Percentiles rank a stretch among this genome's conserved stretches.
Evolutionary conservation across 1,140 invertebrate species (phyloP).

Genomic region (Trissolcus basalis): DNA sequence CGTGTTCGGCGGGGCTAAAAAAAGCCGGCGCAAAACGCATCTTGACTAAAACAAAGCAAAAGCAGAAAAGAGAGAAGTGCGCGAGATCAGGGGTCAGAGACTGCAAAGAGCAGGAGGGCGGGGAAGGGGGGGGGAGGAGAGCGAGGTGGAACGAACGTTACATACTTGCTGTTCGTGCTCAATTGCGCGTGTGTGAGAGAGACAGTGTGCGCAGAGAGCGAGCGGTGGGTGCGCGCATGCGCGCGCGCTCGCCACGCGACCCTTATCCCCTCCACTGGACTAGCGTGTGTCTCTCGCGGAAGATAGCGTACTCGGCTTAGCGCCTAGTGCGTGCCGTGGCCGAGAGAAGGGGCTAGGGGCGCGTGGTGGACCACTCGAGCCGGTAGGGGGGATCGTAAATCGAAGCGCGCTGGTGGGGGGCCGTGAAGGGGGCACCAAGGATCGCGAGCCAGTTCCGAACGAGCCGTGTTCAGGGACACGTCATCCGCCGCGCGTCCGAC

Average conservation of each 20-base stretch:
- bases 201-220: constrained; percentile 15
- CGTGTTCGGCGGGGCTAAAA: constrained; percentile 17
- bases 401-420: constrained; percentile 41
- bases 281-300: constrained; percentile 71
- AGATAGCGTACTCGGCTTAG: constrained; percentile 60
- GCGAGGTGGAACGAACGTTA: constrained; percentile 38
- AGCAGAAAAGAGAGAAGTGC: constrained; percentile 42
- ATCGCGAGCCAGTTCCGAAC: constrained; percentile 69
- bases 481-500: constrained; percentile 22
- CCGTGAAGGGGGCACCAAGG: constrained; percentile 62
- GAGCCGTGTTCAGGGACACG: constrained; percentile 63
- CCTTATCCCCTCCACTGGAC: constrained; percentile 63
- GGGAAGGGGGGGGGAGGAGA: no score
- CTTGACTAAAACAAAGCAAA: constrained; percentile 44
- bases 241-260: constrained; percentile 72
- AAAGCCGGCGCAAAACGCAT: constrained; percentile 36
- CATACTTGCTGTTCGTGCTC: constrained; percentile 39
- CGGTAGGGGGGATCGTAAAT: constrained; percentile 51
- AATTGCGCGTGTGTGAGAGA: constrained; percentile 37
- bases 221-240: constrained; percentile 47
- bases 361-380: constrained; percentile 65
- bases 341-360: constrained; percentile 65
- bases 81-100: constrained; percentile 52
- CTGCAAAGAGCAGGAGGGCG: constrained; percentile 42
- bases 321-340: constrained; percentile 67